Percentiles rank a stretch among this genome's conserved stretches.
phyloP scores from a whole-genome alignment of 1,140 invertebrate species.

The Rhagoletis zephyria region DNA sequence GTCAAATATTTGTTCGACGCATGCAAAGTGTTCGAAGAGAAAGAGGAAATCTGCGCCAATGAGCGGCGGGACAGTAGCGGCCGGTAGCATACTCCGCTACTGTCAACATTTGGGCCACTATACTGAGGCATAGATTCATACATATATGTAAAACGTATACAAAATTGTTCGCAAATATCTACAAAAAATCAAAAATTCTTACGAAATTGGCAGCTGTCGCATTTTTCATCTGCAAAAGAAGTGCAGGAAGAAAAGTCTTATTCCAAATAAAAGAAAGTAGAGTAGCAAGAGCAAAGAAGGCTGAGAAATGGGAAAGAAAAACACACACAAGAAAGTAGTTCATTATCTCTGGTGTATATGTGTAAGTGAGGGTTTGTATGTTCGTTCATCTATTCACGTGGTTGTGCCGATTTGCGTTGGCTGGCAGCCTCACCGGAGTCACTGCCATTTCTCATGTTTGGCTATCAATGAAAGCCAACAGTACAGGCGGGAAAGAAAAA shows the following conservation, averaged over 20 bases:
- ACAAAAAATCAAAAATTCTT: neutral
- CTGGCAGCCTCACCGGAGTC: neutral
- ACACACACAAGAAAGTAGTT: conserved; percentile 20
- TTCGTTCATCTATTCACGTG: neutral
- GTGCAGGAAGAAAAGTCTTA: conserved; percentile 12
- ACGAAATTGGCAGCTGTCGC: neutral
- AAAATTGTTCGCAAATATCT: neutral
- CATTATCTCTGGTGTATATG: neutral
- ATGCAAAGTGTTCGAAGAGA: conserved; percentile 42
- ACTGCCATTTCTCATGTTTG: conserved; percentile 33
- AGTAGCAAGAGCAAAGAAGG: neutral
- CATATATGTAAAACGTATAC: neutral
- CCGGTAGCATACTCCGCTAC: neutral
- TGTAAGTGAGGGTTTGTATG: too few species aligned
- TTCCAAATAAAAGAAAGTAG: conserved; percentile 7
- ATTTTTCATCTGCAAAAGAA: conserved; percentile 25
- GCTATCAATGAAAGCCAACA: conserved; percentile 35
- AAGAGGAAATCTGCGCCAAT: neutral
- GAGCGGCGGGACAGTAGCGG: neutral
- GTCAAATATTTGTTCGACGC: conserved; percentile 47
- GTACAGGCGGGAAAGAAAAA: conserved; percentile 25
- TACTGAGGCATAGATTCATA: neutral
- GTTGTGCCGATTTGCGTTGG: neutral
- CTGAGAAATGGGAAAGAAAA: conserved; percentile 26
- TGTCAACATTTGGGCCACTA: neutral